Base-by-base conservation (phyloP, 2,113 vertebrate genomes). In the Notothenia coriiceps region DNA sequence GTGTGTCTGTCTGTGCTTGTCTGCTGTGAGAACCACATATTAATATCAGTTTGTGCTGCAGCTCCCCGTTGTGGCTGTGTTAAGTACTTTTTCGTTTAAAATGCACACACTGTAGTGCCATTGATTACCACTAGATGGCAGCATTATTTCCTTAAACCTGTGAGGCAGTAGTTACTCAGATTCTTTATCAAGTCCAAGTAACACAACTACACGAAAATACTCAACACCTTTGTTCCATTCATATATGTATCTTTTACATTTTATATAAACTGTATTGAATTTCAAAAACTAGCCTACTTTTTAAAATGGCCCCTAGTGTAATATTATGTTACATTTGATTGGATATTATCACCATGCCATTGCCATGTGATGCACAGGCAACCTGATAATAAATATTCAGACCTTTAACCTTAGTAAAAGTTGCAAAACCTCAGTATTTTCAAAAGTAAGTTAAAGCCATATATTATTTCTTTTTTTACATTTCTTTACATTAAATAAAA, bases 111-210 rank as follows among this genome's bases (percentile, higher is more conserved):
- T 87, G 77, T 29, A 70, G 65, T 3, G 18, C 35, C 35, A 22
- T 1, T 14, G 0, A 10, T 5, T 14, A 83, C 82, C 86, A 79
- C 61, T 62, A 86, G 88, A 68, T 69, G 77, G 1, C 57, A 83
- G 67, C 62, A 3, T 2, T 18, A 49, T 6, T 35, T 50, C 4
- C 20, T 64, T 3, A 40, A 40, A 40, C 35, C 35, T 40, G 5
- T 40, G 35, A 8, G 35, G 35, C 35, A 40, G 35, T 40, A 6
- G 35, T 7, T 40, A 7, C 35, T 40, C 6, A 40, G 35, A 40
- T 40, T 40, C 35, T 40, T 40, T 40, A 40, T 40, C 35, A 40
- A n/a, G 35, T 4, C 43, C 3, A 44, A 44, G 5, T 13, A 20
- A 7, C 10, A 35, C 17, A 60, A 35, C 29, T 17, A 49, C 12